Percentiles rank a stretch among this genome's conserved stretches.
phyloP scores from a whole-genome alignment of 2,113 vertebrate species.

The Calidris pygmaea region DNA sequence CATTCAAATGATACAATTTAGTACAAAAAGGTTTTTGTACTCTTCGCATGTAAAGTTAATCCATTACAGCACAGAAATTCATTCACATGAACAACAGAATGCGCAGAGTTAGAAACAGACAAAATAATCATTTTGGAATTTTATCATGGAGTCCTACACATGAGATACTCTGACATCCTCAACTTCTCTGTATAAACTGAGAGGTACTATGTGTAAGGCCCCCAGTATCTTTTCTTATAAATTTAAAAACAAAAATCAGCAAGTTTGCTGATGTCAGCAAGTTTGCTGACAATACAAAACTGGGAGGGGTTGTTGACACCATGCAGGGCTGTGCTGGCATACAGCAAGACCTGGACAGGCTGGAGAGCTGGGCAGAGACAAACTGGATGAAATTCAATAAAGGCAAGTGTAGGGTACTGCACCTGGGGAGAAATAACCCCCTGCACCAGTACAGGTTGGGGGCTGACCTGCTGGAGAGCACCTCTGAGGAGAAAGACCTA shows the following conservation, averaged over 20 bases:
- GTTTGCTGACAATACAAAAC: no score
- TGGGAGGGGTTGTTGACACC: no score
- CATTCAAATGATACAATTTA: neutral
- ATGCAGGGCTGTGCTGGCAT: no score
- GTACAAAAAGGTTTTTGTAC: neutral
- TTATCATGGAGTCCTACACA: neutral
- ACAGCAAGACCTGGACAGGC: no score
- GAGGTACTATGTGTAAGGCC: neutral
- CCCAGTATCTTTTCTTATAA: neutral
- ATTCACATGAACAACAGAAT: neutral
- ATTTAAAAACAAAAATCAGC: neutral
- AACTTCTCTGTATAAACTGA: neutral
- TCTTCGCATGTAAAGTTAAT: neutral
- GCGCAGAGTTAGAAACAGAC: neutral
- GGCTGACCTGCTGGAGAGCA: no score
- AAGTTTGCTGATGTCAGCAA: no score
- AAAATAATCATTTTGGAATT: neutral
- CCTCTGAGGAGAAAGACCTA: no score
- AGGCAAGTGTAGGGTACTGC: no score
- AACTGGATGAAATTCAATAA: no score
- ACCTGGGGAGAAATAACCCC: no score
- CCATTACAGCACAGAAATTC: neutral
- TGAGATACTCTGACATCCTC: neutral
- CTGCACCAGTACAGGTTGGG: no score
- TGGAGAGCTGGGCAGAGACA: no score